Conservation (phyloP, 2,113 vertebrate species). For the Arvicanthis niloticus region DNA sequence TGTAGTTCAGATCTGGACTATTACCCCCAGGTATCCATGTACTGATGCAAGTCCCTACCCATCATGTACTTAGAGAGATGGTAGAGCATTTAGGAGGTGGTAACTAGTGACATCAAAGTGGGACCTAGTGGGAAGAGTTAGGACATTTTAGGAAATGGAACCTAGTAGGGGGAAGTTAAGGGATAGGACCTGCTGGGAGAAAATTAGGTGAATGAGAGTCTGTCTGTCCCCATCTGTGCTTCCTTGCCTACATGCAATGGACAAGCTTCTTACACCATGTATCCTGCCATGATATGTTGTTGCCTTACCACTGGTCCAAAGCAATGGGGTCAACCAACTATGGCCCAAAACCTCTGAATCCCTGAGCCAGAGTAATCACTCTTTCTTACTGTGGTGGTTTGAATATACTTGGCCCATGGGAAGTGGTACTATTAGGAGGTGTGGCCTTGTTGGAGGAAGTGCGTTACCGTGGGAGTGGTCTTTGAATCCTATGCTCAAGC, state of each 20-base stretch:
- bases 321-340: neutral
- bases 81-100: neutral
- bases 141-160: neutral
- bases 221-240: neutral
- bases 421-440: too few relatives aligned
- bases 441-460: too few relatives aligned
- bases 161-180: neutral
- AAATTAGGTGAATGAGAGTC: too few relatives aligned
- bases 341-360: neutral
- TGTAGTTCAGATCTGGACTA: neutral
- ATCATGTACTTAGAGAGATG: neutral
- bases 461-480: rapidly evolving
- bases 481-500: too few relatives aligned
- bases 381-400: neutral
- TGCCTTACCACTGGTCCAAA: neutral
- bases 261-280: neutral
- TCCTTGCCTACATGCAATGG: neutral
- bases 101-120: neutral
- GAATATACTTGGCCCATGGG: too few relatives aligned
- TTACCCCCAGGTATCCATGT: neutral
- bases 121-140: neutral
- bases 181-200: neutral
- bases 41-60: neutral
- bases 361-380: neutral
- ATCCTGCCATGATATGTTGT: neutral